These are phyloP conservation scores for Proterorhinus semilunaris DNA, from an alignment of 2,113 vertebrate species.

Conservation along the genomic window DNA sequence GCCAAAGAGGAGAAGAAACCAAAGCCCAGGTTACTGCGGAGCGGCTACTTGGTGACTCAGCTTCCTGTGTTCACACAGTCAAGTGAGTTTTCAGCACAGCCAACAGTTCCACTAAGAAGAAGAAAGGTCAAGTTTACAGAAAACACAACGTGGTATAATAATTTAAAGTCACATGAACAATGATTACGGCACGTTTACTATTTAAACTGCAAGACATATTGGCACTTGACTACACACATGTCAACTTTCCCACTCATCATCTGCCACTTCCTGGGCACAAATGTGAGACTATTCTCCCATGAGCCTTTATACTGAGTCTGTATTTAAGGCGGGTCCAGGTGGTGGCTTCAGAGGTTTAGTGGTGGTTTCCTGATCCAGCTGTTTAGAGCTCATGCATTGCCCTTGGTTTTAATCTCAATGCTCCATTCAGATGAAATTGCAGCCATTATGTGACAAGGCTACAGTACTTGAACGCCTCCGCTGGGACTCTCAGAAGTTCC, in stretches of 20 bases:
- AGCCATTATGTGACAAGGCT: conserved; percentile 69
- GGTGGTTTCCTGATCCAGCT: conserved; percentile 47
- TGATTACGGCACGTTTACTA: neutral
- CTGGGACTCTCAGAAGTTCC: conserved; percentile 65
- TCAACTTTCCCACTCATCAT: conserved; percentile 63
- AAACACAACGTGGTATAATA: neutral
- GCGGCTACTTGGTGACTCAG: conserved; percentile 57
- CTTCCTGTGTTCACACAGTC: conserved; percentile 58
- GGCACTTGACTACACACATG: conserved; percentile 40
- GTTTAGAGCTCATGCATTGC: conserved; percentile 54
- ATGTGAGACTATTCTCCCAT: conserved; percentile 54
- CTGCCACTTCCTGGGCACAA: conserved; percentile 71
- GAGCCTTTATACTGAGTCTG: conserved; percentile 25
- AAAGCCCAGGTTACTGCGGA: conserved; percentile 35
- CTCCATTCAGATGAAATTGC: conserved; percentile 62
- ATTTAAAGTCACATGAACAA: neutral
- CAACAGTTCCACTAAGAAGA: neutral
- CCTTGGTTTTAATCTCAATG: conserved; percentile 58
- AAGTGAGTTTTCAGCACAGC: conserved; percentile 59
- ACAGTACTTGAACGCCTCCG: conserved; percentile 68
- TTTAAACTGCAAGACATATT: neutral
- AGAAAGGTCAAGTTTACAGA: neutral
- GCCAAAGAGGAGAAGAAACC: conserved; percentile 35
- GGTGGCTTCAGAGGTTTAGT: conserved; percentile 42
- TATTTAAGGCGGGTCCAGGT: conserved; percentile 27